Conservation (phyloP, 2,888 invertebrate genomes). For the Physocephala rufipes region DNA sequence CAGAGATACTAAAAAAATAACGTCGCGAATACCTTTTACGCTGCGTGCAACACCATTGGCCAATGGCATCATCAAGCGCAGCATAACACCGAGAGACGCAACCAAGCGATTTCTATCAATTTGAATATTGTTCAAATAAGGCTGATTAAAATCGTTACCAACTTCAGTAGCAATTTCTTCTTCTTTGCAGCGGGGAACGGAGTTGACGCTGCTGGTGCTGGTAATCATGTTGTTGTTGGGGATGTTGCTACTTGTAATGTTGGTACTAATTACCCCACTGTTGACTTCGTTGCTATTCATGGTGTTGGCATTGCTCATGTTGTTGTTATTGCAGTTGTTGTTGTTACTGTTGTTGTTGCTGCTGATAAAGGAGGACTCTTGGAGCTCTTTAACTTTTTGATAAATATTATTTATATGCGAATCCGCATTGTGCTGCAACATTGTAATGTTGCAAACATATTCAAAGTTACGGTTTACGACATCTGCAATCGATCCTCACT, state of each 20-base stretch:
- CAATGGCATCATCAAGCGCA: conserved; percentile 61
- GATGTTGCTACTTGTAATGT: too few relatives aligned
- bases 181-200: conserved; percentile 50
- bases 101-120: conserved; percentile 57
- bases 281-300: conserved; percentile 56
- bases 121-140: background rate
- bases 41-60: conserved; percentile 62
- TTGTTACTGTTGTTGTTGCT: conserved; percentile 33
- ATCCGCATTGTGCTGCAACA: conserved; percentile 43
- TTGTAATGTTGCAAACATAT: conserved; percentile 52
- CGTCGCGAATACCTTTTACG: conserved; percentile 61
- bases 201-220: conserved; percentile 55
- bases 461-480: conserved; percentile 38
- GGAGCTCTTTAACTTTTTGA: background rate
- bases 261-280: too few relatives aligned
- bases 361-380: background rate
- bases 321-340: conserved; percentile 27
- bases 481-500: background rate
- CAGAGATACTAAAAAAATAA: conserved; percentile 56
- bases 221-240: conserved; percentile 58
- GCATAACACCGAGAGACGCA: conserved; percentile 60
- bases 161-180: conserved; percentile 52
- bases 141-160: background rate
- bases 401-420: background rate
- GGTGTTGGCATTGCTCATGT: conserved; percentile 32